These are phyloP conservation scores for Monarcha castaneiventris DNA, from an alignment of 2,113 vertebrate genomes.

Conservation along the genomic window DNA sequence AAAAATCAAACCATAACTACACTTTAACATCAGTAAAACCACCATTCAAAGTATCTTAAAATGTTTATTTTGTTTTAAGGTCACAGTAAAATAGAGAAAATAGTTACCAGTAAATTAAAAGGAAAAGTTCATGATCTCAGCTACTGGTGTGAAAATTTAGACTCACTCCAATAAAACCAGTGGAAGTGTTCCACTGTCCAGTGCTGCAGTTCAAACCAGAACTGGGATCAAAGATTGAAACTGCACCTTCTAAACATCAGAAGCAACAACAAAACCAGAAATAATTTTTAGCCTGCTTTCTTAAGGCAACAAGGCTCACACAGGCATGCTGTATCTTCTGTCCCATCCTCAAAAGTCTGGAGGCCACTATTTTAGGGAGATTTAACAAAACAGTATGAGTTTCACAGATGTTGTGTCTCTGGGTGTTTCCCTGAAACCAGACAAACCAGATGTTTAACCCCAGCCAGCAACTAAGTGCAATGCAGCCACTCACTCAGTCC, in stretches of 20 bases:
- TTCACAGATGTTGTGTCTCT: not conserved
- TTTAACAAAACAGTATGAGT: not conserved
- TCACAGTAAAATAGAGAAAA: not conserved
- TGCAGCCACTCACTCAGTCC: not conserved
- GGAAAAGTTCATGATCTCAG: not conserved
- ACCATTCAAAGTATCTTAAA: not conserved
- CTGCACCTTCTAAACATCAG: not conserved
- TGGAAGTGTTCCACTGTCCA: not conserved
- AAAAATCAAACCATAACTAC: not conserved
- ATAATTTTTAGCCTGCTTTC: not conserved
- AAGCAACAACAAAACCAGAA: not conserved
- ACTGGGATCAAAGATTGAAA: not conserved
- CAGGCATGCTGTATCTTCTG: not conserved
- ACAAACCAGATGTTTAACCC: not conserved
- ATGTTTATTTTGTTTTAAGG: not conserved
- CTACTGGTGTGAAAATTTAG: not conserved
- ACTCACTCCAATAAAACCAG: not conserved
- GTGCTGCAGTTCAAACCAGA: not conserved
- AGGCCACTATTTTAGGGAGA: not conserved
- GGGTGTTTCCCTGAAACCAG: not conserved
- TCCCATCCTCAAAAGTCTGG: not conserved
- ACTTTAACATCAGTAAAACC: not conserved
- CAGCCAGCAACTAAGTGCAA: not conserved
- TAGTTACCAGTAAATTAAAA: not conserved
- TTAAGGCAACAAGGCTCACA: not conserved